Evolutionary conservation across 1,140 invertebrate genomes (phyloP).

Genomic region (Drosophila repleta): DNA sequence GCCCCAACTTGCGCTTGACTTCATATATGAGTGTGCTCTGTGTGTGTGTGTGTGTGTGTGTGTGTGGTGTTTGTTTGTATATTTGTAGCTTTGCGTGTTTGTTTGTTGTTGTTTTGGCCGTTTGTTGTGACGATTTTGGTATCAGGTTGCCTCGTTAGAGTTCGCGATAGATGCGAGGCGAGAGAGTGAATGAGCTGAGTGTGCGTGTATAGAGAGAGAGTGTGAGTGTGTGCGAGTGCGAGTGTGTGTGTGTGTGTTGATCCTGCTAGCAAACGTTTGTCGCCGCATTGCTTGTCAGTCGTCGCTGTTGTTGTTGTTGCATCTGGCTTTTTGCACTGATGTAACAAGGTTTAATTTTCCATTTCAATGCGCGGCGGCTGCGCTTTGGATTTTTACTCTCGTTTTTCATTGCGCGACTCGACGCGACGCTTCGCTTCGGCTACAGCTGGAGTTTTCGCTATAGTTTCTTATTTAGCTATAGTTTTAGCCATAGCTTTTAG

Average conservation of each 20-base stretch:
- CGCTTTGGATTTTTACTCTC: slow-evolving; percentile 80
- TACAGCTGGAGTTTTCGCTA: slow-evolving; percentile 11
- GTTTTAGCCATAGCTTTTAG: slow-evolving; percentile 43
- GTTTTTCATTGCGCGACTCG: slow-evolving; percentile 76
- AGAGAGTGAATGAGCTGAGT: slow-evolving; percentile 40
- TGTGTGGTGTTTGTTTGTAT: slow-evolving; percentile 8
- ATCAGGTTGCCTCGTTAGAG: slow-evolving; percentile 75
- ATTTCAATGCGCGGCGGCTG: slow-evolving; percentile 77
- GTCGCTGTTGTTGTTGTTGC: slow-evolving; percentile 52
- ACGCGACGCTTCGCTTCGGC: slow-evolving; percentile 6
- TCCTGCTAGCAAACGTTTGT: slow-evolving; percentile 66
- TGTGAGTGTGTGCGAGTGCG: slow-evolving; percentile 10
- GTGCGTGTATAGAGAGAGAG: not conserved
- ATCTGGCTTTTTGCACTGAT: slow-evolving; percentile 68
- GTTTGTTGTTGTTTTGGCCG: slow-evolving; percentile 41
- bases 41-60: slow-evolving; percentile 2
- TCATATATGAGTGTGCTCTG: slow-evolving; percentile 15
- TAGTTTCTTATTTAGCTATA: slow-evolving; percentile 31
- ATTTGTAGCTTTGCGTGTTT: slow-evolving; percentile 44
- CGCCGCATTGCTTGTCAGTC: slow-evolving; percentile 50
- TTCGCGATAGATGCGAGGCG: slow-evolving; percentile 18
- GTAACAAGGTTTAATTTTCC: slow-evolving; percentile 83
- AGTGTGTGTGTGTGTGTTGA: slow-evolving; percentile 37
- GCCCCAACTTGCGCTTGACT: slow-evolving; percentile 45
- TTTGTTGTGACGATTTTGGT: slow-evolving; percentile 78